A percentile compares a stretch with the other conserved stretches of the same genome.
Conservation (phyloP, 1,140 invertebrate genomes). For the Ptiloglossa arizonensis region DNA sequence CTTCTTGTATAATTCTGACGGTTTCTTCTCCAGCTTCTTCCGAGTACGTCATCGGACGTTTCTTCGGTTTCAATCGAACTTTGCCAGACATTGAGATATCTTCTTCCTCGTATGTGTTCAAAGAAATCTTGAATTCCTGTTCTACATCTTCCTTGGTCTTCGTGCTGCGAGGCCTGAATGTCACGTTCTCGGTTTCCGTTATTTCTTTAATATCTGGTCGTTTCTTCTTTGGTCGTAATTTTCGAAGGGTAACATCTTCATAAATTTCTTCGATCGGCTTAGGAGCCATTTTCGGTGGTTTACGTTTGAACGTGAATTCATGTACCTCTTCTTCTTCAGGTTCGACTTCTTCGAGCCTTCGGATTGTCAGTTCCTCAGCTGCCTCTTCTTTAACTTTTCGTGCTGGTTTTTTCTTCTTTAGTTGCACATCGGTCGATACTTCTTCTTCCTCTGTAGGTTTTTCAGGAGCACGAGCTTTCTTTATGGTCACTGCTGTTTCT, state of each 20-base stretch:
- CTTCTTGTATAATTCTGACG: slow-evolving; percentile 87
- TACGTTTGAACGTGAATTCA: slow-evolving; percentile 82
- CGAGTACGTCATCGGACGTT: slow-evolving; percentile 85
- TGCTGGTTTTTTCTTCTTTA: slow-evolving; percentile 58
- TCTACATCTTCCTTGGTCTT: slow-evolving; percentile 92
- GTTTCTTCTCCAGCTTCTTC: slow-evolving; percentile 89
- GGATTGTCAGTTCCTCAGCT: slow-evolving; percentile 79
- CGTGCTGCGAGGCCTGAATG: slow-evolving; percentile 87
- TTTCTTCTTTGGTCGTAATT: slow-evolving; percentile 85
- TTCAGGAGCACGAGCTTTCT: slow-evolving; percentile 64
- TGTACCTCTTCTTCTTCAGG: slow-evolving; percentile 62
- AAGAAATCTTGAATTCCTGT: slow-evolving; percentile 92
- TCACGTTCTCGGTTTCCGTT: slow-evolving; percentile 88
- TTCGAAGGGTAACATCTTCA: slow-evolving; percentile 88
- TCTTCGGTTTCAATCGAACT: slow-evolving; percentile 88
- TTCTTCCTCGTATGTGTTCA: slow-evolving; percentile 92
- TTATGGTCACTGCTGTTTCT: slow-evolving; percentile 76
- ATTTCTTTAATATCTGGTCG: slow-evolving; percentile 86
- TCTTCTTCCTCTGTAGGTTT: slow-evolving; percentile 59
- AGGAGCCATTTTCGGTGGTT: slow-evolving; percentile 76
- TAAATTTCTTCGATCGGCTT: slow-evolving; percentile 86
- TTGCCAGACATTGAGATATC: slow-evolving; percentile 92
- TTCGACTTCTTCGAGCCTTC: slow-evolving; percentile 62
- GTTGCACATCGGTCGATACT: slow-evolving; percentile 44
- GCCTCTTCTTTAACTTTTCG: slow-evolving; percentile 64